Evolutionary conservation across 2,888 invertebrate genomes (phyloP).

Genomic region (Acutogordius australiensis): DNA sequence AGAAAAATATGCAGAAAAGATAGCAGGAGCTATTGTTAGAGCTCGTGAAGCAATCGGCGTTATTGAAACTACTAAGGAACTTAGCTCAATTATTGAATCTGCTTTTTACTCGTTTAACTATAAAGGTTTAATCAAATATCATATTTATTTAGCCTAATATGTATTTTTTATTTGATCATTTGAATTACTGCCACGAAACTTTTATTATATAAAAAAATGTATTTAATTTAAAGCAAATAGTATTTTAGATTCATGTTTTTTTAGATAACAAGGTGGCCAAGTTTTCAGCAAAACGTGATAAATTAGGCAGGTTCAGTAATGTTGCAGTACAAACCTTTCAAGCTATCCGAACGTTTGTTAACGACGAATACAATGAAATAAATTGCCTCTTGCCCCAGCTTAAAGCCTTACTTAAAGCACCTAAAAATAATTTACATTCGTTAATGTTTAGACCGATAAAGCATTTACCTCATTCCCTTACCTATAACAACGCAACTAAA

Average conservation of each 20-base stretch:
- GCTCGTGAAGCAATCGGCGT: not conserved
- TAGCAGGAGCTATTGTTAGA: not conserved
- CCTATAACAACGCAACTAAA: too few species aligned
- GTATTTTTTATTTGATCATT: too few species aligned
- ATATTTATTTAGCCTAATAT: too few species aligned
- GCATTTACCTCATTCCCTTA: not conserved
- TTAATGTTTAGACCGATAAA: not conserved
- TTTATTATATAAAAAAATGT: too few species aligned
- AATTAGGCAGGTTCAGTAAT: not conserved
- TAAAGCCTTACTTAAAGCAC: not conserved
- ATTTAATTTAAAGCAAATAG: too few species aligned
- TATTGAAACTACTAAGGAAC: not conserved
- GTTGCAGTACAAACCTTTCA: not conserved
- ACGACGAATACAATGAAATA: not conserved
- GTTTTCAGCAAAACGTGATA: not conserved
- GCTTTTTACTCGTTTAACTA: not conserved
- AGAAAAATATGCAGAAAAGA: not conserved
- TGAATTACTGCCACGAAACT: too few species aligned
- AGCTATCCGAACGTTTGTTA: not conserved
- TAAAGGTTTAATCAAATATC: too few species aligned
- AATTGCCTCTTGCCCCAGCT: not conserved
- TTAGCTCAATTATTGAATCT: conserved; percentile 2
- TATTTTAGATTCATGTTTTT: too few species aligned
- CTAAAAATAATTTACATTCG: not conserved
- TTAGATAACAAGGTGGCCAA: not conserved